Percentiles rank a stretch among this genome's conserved stretches.
Evolutionary conservation across 2,113 vertebrate genomes (phyloP).

Genomic region (Phrynosoma platyrhinos): DNA sequence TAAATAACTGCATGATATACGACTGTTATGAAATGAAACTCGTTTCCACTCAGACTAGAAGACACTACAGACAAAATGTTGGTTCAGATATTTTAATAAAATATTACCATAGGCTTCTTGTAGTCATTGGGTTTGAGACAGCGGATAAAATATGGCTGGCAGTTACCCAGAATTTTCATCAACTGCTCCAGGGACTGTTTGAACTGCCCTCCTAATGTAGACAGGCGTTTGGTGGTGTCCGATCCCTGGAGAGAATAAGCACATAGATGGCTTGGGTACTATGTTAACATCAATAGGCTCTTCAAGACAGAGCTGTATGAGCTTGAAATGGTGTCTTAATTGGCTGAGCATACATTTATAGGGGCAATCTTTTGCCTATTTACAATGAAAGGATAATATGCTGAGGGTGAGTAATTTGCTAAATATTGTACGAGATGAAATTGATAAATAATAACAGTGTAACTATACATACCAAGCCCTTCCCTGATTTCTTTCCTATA

Average conservation of each 20-base stretch:
- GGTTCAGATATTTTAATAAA: constrained; percentile 11
- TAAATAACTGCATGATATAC: neutral
- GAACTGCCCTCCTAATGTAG: constrained; percentile 91
- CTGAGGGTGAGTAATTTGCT: neutral
- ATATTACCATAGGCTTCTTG: constrained; percentile 93
- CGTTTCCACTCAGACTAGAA: neutral
- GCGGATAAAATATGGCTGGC: constrained; percentile 95
- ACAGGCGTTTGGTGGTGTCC: constrained; percentile 81
- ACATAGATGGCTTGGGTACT: constrained; percentile 20
- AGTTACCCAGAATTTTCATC: constrained; percentile 90
- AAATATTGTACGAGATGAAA: neutral
- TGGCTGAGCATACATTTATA: neutral
- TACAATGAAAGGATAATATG: neutral
- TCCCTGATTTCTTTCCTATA: neutral
- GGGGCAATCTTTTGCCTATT: neutral
- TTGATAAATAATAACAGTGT: neutral
- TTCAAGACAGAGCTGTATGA: neutral
- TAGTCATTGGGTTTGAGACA: constrained; percentile 97
- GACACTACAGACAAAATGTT: constrained; percentile 18
- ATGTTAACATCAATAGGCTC: neutral
- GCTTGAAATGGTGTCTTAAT: neutral
- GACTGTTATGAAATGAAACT: constrained; percentile 15
- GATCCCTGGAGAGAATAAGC: constrained; percentile 68
- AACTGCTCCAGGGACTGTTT: constrained; percentile 94
- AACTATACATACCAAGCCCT: neutral